Conservation (phyloP, 2,113 vertebrate species). For the Cyprinodon tularosa region DNA sequence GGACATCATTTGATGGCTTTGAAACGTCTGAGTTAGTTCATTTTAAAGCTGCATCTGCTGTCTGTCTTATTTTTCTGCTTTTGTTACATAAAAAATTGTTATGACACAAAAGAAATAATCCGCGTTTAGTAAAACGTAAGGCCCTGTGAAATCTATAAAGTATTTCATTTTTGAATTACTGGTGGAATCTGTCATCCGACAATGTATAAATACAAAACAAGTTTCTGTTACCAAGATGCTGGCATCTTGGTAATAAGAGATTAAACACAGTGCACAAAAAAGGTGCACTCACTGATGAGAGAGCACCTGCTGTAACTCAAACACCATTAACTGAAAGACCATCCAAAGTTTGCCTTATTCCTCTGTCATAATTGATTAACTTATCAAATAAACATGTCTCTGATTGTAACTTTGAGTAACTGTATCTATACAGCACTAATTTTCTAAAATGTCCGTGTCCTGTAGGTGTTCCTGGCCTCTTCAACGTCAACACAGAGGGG, state of each 20-base stretch:
- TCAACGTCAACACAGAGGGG: slow-evolving; percentile 53
- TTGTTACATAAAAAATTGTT: too few relatives aligned
- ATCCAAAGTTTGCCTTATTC: slow-evolving; percentile 3
- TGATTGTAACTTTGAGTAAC: slow-evolving; percentile 35
- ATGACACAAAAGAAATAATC: background rate
- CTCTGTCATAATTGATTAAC: slow-evolving; percentile 17
- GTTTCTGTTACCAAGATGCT: too few relatives aligned
- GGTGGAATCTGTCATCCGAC: background rate
- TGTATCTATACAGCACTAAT: slow-evolving; percentile 10
- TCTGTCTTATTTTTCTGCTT: too few relatives aligned
- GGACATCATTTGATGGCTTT: background rate
- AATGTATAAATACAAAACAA: background rate
- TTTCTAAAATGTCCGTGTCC: slow-evolving; percentile 6
- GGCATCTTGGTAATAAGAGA: background rate
- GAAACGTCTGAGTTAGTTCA: background rate
- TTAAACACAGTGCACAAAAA: slow-evolving; percentile 7
- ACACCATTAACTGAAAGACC: slow-evolving; percentile 16
- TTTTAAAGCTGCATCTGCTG: background rate
- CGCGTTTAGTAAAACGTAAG: background rate
- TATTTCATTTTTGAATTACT: background rate
- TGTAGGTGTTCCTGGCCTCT: slow-evolving; percentile 29
- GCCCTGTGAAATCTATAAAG: too few relatives aligned
- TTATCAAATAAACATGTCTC: slow-evolving; percentile 51
- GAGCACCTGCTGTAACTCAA: slow-evolving; percentile 26
- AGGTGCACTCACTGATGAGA: slow-evolving; percentile 30